Evolutionary conservation across 2,113 vertebrate species (phyloP), one percentile per base, ranked within the genome.

Genomic region (Phoenicopterus ruber): DNA sequence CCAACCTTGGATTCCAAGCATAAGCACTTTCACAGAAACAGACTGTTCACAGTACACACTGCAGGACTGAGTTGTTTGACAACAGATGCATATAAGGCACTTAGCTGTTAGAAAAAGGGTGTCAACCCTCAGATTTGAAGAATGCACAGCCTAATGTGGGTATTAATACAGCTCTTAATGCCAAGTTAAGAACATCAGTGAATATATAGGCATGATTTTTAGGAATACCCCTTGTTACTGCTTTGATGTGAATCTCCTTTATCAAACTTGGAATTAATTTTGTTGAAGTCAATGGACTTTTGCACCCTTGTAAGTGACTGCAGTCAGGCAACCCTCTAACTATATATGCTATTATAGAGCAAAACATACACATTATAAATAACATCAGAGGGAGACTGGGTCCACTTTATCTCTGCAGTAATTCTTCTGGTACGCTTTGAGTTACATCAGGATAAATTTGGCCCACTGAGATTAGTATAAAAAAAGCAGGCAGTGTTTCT

Each of bases 301-400:
- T 91, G 57, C 77, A 89, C 86, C 17, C 52, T 92, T 86, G 58
- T 96, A 94, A 96, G 91, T 62, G 74, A 81, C 79, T 94, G 87
- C 50, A 82, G 83, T 84, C 83, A 91, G 77, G 88, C 66, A 96
- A 58, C 82, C 50, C 59, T 94, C 86, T 81, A 80, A 93, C 82
- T 92, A 49, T 88, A 82, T 80, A 11, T 58, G 82, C 61, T 94
- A 15, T 94, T 92, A 88, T 9, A 90, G 88, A 92, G 94, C 88
- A 94, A 97, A 96, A 94, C 93, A 96, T 92, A 95, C 82, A 93
- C 94, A 94, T 96, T 97, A 97, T 94, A 96, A 96, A 97, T 97
- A 96, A 97, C 91, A 96, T 96, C 97, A 97, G 74, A 97, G 84
- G 55, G 59, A 97, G 76, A 74, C 50, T 49, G 74, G 89, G 87